Evolutionary conservation across 2,797 vertebrate species (phyloP), one percentile per base, ranked within the genome.

Genomic region (Emydoidea blandingii): DNA sequence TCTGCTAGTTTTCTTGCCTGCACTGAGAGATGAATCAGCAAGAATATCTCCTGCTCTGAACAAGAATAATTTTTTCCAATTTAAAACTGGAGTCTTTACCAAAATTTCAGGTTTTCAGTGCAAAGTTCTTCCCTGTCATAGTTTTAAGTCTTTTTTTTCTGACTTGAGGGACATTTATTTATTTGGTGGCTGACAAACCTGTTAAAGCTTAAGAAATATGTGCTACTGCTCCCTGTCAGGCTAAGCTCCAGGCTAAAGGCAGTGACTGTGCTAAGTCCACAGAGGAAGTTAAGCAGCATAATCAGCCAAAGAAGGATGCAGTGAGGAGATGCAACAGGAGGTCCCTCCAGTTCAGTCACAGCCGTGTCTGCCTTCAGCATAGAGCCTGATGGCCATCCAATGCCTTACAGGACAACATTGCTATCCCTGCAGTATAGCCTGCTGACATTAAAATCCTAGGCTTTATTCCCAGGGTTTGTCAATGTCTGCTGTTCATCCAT

Each of bases 201-300:
- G 89, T 90, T 94, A 1, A 95, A 96, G 91, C 92, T 95, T 85
- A 96, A 97, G 95, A 9, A 95, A 83, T 31, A n/a, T 95, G 87
- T 97, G 91, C 94, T 81, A 72, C 82, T 92, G 95, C 95, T 97
- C 68, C 88, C 0, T 91, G 91, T 95, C 91, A 96, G 96, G 90
- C 93, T 93, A 91, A 96, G 95, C 97, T 97, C 88, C 96, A 97
- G 97, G 95, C 97, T 97, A 96, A 94, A 97, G 96, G 54, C 94
- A 96, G 92, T 93, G 82, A n/a, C 83, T 96, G 95, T 79, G 84
- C 93, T 90, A 90, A 96, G 91, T 95, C 94, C 90, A 79, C 88
- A 79, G 83, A 97, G 92, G 89, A 97, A 85, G 85, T 93, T 96
- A 97, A 94, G 94, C 88, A 89, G 90, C 93, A 74, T 81, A 92